Evolutionary conservation across 2,888 invertebrate genomes (phyloP), one percentile per base, ranked within the genome.

Genomic region (Pinctada fucata): DNA sequence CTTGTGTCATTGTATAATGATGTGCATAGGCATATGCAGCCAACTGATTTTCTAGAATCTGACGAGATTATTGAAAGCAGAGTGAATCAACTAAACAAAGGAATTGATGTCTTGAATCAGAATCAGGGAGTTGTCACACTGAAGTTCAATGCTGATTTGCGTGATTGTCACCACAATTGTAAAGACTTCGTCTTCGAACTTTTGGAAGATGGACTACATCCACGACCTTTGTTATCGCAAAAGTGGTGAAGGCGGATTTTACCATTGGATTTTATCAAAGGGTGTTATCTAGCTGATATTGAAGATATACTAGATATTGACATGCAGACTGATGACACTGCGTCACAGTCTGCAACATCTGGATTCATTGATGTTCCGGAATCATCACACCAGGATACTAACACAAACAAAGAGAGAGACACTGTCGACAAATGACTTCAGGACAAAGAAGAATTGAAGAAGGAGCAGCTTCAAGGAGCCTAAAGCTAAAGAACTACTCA

Each of bases 161-260:
- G n/a, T n/a, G n/a, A n/a, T n/a, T 52, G 58, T 52, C 58, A 10
- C 58, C 58, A 10, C 58, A 52, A 52, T 8, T 10, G 58, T 10
- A 52, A 52, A 52, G 58, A 52, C 10, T 52, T 8, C 10, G 49
- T 50, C 13, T 70, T 70, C 10, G 70, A 70, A 16, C 47, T 70
- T 8, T 50, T 70, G 16, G 13, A 48, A 3, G 75, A 75, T 49
- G 75, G 75, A 8, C 13, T 69, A 13, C 75, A 75, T 47, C 75
- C 75, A 48, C 63, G 58, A 4, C 4, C 3, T 49, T 8, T 75
- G 10, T 58, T 52, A 10, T 47, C 68, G 2, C 31, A 58, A 48
- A 75, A 67, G 63, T 75, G 69, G 75, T 49, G 51, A 51, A 50
- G 49, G 13, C 51, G 58, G 13, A 10, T n/a, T n/a, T n/a, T 75